Base-by-base conservation (phyloP, 2,113 vertebrate species). In the Heterotis niloticus region DNA sequence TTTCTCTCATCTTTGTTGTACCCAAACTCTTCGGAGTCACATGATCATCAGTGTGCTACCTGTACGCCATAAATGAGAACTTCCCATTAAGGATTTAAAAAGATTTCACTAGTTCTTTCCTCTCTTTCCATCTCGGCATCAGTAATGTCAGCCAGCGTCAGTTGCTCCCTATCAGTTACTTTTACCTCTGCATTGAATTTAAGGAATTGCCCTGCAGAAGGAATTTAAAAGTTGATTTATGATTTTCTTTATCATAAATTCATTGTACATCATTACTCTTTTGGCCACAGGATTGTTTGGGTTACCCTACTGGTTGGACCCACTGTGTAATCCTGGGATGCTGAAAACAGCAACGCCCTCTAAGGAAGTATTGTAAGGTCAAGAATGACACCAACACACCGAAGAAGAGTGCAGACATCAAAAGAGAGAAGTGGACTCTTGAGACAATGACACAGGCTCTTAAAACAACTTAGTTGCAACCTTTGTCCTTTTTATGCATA, bases 241-340 rank as follows among this genome's bases (percentile, higher is more conserved):
- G 26, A 28, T 20, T 18, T 70, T 24, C 66, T 28, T 54, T 69
- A 26, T 69, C 1, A 68, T 24, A 62, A n/a, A 74, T 74, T 72
- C 67, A 70, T 20, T 56, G 17, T 1, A 5, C 28, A 14, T 29
- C 67, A 71, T 69, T 78, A 20, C 69, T 17, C 54, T 69, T 10
- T 9, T 13, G 26, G 66, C 23, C 67, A 59, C 29, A 23, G 14
- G 24, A 88, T 90, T 96, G 89, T 96, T 98, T 68, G 94, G 94
- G 86, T 98, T 95, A 0, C 96, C 97, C 96, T 96, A 98, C 80
- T 98, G 92, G 84, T 98, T 95, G 89, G 96, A 98, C 81, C 97
- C 97, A 0, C 96, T 96, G 0, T 98, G 97, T 96, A 98, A 98
- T 91, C 97, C 98, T 89, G 97, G 96, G 88, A 98, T 98, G 91